Base-by-base conservation (phyloP, 2,888 invertebrate genomes). In the Tubulanus polymorphus region DNA sequence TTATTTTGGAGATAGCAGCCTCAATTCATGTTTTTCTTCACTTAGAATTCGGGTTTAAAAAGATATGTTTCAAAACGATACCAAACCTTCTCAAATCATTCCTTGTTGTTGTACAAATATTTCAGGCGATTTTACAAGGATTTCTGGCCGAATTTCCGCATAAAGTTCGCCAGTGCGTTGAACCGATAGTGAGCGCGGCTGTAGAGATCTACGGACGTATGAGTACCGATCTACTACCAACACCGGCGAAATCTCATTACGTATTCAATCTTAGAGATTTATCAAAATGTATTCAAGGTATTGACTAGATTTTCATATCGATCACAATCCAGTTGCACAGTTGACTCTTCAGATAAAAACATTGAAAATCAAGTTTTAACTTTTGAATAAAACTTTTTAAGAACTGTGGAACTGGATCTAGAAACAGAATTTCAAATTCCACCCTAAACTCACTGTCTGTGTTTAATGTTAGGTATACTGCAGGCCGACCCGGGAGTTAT, bases 261-360 rank as follows among this genome's bases (percentile, higher is more conserved):
- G 72, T 80, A 55, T 80, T 80, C 68, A 80, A 80, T 62, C 68
- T 80, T 27, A 61, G 80, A 57, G 93, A 93, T 81, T 82, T 93
- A 37, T 92, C 93, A 10, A 93, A 93, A 78, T 90, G 90, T 59
- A 84, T 93, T 68, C 93, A 93, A 80, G 93, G 92, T 73, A 60
- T n/a, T n/a, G n/a, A n/a, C n/a, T n/a, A n/a, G n/a, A n/a, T n/a
- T n/a, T n/a, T n/a, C n/a, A n/a, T n/a, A n/a, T n/a, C n/a, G n/a
- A n/a, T n/a, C n/a, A n/a, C n/a, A n/a, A n/a, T n/a, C n/a, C n/a
- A n/a, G n/a, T n/a, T n/a, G n/a, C n/a, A n/a, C n/a, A n/a, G n/a
- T n/a, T n/a, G n/a, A n/a, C n/a, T n/a, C n/a, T n/a, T n/a, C n/a
- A n/a, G n/a, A n/a, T n/a, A n/a, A n/a, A n/a, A n/a, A n/a, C n/a